Evolutionary conservation across 2,888 invertebrate genomes (phyloP).

Genomic region (Pilophorus perplexus): DNA sequence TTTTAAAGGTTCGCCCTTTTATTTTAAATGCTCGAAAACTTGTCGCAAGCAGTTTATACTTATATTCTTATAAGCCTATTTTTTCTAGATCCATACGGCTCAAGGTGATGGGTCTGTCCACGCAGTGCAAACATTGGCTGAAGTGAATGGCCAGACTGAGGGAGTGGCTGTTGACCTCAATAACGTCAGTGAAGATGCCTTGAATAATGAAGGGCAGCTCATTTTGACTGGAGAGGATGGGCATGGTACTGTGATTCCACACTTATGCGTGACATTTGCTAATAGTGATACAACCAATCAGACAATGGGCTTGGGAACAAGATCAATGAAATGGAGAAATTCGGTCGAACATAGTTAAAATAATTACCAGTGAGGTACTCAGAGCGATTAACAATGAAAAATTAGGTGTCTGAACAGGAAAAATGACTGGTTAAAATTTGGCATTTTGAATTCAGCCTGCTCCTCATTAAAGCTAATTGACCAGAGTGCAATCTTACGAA

Average conservation of each 20-base stretch:
- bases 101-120: conserved; percentile 54
- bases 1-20: not conserved
- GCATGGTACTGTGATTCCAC: conserved; percentile 63
- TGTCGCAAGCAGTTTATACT: no score
- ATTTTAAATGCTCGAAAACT: no score
- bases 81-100: conserved; percentile 56
- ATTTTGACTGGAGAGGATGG: conserved; percentile 94
- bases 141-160: conserved; percentile 63
- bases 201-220: conserved; percentile 90
- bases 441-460: no score
- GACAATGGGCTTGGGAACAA: no score
- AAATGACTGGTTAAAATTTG: no score
- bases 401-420: no score
- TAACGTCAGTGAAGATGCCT: conserved; percentile 83
- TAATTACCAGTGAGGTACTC: not conserved
- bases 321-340: no score
- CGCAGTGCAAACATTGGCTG: conserved; percentile 68
- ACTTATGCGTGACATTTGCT: not conserved
- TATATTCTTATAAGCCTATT: conserved; percentile 12
- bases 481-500: no score
- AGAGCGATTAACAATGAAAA: no score
- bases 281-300: not conserved
- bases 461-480: no score
- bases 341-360: no score
- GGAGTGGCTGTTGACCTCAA: conserved; percentile 84